Evolutionary conservation across 2,888 invertebrate genomes (phyloP).

Genomic region (Pollenia griseotomentosa): DNA sequence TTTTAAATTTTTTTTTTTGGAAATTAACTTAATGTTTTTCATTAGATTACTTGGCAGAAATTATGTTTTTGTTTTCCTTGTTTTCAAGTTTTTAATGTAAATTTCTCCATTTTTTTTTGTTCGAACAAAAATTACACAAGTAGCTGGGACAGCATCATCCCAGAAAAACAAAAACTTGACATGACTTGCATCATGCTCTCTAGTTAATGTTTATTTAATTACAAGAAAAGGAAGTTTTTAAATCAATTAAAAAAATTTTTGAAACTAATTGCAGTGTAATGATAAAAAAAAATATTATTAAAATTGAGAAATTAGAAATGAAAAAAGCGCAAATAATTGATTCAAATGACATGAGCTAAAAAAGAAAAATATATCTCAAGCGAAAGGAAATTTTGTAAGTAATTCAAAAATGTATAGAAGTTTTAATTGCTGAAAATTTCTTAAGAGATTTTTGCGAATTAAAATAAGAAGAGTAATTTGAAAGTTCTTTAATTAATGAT

Average conservation of each 20-base stretch:
- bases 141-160: slow-evolving; percentile 13
- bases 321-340: not conserved
- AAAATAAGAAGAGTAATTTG: too few species aligned
- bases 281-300: too few species aligned
- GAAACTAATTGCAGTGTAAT: slow-evolving; percentile 6
- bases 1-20: slow-evolving; percentile 13
- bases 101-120: not conserved
- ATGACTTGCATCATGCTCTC: slow-evolving; percentile 34
- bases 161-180: too few species aligned
- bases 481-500: too few species aligned
- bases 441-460: too few species aligned
- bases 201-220: slow-evolving; percentile 62
- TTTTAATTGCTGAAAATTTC: too few species aligned
- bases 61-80: slow-evolving; percentile 33
- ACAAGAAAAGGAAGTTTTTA: slow-evolving; percentile 41
- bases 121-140: not conserved
- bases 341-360: too few species aligned
- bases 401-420: too few species aligned
- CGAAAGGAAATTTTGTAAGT: too few species aligned
- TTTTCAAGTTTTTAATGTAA: slow-evolving; percentile 30
- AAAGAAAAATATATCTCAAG: too few species aligned
- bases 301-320: not conserved
- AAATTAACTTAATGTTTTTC: slow-evolving; percentile 67
- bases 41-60: slow-evolving; percentile 67
- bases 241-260: slow-evolving; percentile 51